Conservation (phyloP, 2,113 vertebrate genomes). For the Andinoacara biseriatus region DNA sequence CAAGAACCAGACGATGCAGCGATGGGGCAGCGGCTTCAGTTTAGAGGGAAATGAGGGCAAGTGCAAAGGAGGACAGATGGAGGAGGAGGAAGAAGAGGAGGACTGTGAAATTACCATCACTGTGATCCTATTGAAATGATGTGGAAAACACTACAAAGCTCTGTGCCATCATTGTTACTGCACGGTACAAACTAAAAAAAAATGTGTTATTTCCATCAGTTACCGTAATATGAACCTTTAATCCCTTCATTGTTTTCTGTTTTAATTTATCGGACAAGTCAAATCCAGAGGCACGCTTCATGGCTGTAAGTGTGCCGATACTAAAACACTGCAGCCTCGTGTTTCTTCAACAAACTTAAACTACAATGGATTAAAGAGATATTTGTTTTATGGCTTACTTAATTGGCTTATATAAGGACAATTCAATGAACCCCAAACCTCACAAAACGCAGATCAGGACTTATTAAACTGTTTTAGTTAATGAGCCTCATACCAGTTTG, state of each 20-base stretch:
- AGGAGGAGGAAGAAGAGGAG: slow-evolving; percentile 12
- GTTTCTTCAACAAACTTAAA: not conserved
- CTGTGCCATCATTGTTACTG: not conserved
- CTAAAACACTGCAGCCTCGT: not conserved
- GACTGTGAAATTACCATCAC: slow-evolving; percentile 17
- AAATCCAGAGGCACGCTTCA: not conserved
- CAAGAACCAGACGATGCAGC: slow-evolving; percentile 17
- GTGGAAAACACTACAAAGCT: not conserved
- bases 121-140: slow-evolving; percentile 15
- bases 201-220: not conserved
- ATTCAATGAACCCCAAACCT: not conserved
- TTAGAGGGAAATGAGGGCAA: slow-evolving; percentile 36
- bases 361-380: not conserved
- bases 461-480: rapidly evolving
- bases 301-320: rapidly evolving
- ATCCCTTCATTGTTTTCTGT: not conserved
- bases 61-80: slow-evolving; percentile 40
- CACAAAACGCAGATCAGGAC: not conserved
- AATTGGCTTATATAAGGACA: not conserved
- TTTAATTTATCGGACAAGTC: not conserved
- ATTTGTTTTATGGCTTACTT: not conserved
- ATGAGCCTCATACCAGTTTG: not conserved
- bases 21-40: slow-evolving; percentile 29
- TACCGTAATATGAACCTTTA: not conserved
- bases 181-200: not conserved